Evolutionary conservation across 2,113 vertebrate species (phyloP), one percentile per base, ranked within the genome.

Genomic region (Salvelinus fontinalis): DNA sequence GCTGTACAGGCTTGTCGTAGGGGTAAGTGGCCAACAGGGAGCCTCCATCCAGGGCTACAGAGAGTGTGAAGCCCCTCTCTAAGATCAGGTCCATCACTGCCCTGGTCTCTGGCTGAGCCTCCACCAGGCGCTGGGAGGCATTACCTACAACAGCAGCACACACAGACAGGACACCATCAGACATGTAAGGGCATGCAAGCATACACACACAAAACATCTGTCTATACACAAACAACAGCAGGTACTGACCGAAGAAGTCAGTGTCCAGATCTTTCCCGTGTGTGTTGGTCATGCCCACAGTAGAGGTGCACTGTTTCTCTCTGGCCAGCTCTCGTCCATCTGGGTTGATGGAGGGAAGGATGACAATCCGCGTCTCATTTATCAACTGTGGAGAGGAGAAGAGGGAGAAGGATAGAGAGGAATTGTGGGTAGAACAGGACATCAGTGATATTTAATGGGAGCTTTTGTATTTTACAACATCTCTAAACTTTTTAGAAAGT

Each of bases 291-390:
- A 90, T 87, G 66, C 98, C 98, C 1, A 70, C 85, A 34, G 84
- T 93, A 0, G 96, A 98, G 0, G 86, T 89, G 87, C 98, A 99
- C 83, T 96, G 93, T 60, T 93, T 95, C 89, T 98, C 97, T 71
- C 93, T 90, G 0, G 97, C 97, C 60, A 91, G 75, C 81, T 98
- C 96, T 0, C 96, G 93, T 1, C 98, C 98, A 0, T 99, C 98
- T 0, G 97, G 98, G 82, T 99, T 99, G 83, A 99, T 92, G 65
- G 95, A 96, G 6, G 98, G 97, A 67, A 99, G 94, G 62, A 99
- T 96, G 82, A 99, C 92, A 78, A 99, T 98, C 81, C 93, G 93
- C 0, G 97, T 99, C 78, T 95, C 91, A 82, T 98, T 95, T 84
- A 99, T 93, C 83, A 99, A 90, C 98, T 99, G 82, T 27, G 44